phyloP scores from a whole-genome alignment of 2,113 vertebrate species.

The Larimichthys polyactis region DNA sequence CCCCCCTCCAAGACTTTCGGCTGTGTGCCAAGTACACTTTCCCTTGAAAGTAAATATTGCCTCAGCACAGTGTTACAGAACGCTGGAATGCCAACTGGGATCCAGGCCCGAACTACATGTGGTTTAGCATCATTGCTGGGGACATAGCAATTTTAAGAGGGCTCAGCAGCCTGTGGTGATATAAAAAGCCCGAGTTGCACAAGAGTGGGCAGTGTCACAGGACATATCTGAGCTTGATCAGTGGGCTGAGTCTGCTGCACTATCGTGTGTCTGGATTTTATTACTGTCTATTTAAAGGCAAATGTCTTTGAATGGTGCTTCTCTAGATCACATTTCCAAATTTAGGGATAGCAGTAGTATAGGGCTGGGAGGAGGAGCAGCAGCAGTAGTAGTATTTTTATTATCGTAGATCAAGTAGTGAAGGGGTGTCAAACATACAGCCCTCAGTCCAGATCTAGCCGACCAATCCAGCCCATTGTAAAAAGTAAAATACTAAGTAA shows the following conservation, averaged over 20 bases:
- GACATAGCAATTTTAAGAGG: conserved; percentile 40
- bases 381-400: neutral
- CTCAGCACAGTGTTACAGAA: conserved; percentile 70
- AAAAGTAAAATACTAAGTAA: too few species aligned
- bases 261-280: conserved; percentile 75
- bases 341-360: conserved; percentile 40
- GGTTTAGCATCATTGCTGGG: conserved; percentile 47
- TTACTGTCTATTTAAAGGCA: conserved; percentile 79
- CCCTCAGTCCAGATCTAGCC: too few species aligned
- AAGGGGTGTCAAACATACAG: too few species aligned
- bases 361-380: neutral
- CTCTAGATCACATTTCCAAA: conserved; percentile 58
- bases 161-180: conserved; percentile 45
- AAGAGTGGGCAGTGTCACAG: conserved; percentile 57
- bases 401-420: neutral
- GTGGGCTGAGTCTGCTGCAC: conserved; percentile 45
- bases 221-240: conserved; percentile 63
- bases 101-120: conserved; percentile 45
- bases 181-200: conserved; percentile 65
- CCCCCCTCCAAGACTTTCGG: conserved; percentile 58
- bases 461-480: too few species aligned
- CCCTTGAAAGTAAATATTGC: conserved; percentile 80
- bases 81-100: conserved; percentile 71
- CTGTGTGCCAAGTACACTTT: conserved; percentile 80
- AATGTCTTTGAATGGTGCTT: conserved; percentile 66